Evolutionary conservation across 2,888 invertebrate genomes (phyloP).

Genomic region (Alentia gelatinosa): DNA sequence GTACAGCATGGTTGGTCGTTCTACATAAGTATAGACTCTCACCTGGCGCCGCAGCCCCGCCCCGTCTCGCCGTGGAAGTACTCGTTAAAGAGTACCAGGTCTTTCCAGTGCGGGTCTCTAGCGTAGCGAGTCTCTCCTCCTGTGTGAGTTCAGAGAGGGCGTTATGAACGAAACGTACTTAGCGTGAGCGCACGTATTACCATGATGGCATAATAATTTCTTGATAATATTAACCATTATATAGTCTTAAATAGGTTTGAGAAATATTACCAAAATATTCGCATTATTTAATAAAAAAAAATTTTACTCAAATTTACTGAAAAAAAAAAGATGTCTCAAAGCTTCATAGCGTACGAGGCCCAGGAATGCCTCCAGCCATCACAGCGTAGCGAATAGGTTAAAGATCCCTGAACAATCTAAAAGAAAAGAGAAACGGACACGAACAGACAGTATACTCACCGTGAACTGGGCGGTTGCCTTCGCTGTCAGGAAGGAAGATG

Average conservation of each 20-base stretch:
- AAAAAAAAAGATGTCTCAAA: neutral
- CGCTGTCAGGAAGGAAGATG: conserved; percentile 75
- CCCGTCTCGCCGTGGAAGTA: conserved; percentile 80
- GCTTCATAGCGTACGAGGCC: no score
- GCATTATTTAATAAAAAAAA: neutral
- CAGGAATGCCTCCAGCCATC: no score
- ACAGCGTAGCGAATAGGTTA: neutral
- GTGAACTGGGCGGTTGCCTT: conserved; percentile 77
- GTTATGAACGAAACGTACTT: no score
- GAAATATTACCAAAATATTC: no score
- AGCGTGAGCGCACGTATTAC: no score
- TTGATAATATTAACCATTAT: no score
- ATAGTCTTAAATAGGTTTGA: no score
- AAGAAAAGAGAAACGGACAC: no score
- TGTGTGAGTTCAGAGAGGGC: no score
- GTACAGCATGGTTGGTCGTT: no score
- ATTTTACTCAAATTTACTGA: neutral
- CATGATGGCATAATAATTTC: neutral
- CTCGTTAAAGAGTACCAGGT: conserved; percentile 79
- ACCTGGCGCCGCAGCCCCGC: conserved; percentile 80
- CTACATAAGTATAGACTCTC: conserved; percentile 7
- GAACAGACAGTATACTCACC: conserved; percentile 70
- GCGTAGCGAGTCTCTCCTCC: conserved; percentile 72
- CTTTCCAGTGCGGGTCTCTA: conserved; percentile 75
- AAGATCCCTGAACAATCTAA: no score